Percentiles rank a stretch among this genome's conserved stretches.
These are phyloP conservation scores for Micromesistius poutassou DNA, from an alignment of 2,797 vertebrate genomes.

Conservation along the genomic window DNA sequence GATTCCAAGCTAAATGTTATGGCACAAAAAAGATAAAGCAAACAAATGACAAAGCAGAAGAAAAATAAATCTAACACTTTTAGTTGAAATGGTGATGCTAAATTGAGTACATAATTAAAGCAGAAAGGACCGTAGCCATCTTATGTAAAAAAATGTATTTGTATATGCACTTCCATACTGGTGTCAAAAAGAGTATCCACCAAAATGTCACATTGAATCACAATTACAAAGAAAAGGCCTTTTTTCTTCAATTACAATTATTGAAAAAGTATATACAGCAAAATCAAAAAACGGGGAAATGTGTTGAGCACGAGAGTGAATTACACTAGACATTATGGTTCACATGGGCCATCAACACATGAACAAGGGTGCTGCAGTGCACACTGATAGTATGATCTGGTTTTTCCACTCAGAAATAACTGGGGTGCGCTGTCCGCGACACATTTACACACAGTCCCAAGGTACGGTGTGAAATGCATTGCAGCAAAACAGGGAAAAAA, in stretches of 20 bases:
- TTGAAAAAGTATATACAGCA: constrained; percentile 77
- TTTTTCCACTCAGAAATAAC: constrained; percentile 46
- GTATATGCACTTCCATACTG: constrained; percentile 77
- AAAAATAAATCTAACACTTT: background rate
- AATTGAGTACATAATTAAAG: background rate
- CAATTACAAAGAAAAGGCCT: constrained; percentile 67
- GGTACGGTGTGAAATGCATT: background rate
- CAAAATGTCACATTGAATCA: constrained; percentile 74
- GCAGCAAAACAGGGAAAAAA: background rate
- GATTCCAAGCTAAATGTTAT: background rate
- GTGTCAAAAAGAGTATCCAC: constrained; percentile 72
- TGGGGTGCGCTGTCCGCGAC: background rate
- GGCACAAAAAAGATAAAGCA: background rate
- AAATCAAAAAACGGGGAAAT: constrained; percentile 50
- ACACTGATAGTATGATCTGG: constrained; percentile 29
- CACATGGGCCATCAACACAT: constrained; percentile 52
- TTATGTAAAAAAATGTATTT: constrained; percentile 79
- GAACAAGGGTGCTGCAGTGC: constrained; percentile 30
- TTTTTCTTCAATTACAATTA: constrained; percentile 69
- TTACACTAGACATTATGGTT: constrained; percentile 51
- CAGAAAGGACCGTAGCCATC: constrained; percentile 32
- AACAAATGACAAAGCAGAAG: background rate
- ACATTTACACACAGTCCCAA: background rate
- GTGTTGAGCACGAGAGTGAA: constrained; percentile 64
- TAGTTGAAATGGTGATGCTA: background rate